phyloP scores from a whole-genome alignment of 2,797 vertebrate species.

The Sebastes flavidus region DNA sequence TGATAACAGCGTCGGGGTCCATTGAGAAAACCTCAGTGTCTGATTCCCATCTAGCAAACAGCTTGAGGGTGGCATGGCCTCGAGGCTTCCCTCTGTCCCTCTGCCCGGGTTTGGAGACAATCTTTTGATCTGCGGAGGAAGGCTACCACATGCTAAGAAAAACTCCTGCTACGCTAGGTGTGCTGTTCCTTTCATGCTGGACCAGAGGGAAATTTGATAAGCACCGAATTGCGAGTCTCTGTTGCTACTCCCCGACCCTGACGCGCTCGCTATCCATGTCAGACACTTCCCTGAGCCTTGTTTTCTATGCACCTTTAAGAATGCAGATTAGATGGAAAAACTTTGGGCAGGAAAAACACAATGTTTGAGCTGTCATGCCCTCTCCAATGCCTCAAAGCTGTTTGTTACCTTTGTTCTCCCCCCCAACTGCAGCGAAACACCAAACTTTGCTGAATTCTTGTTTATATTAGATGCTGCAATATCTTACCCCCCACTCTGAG shows the following conservation, averaged over 20 bases:
- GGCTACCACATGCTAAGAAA: conserved; percentile 66
- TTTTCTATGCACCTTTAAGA: conserved; percentile 60
- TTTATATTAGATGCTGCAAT: conserved; percentile 63
- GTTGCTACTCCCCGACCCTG: conserved; percentile 39
- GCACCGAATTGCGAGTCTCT: conserved; percentile 61
- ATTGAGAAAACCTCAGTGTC: conserved; percentile 52
- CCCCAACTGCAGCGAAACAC: conserved; percentile 43
- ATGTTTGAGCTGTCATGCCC: conserved; percentile 48
- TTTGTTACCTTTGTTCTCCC: conserved; percentile 56
- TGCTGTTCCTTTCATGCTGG: conserved; percentile 57
- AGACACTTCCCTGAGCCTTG: conserved; percentile 36
- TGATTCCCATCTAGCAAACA: conserved; percentile 60
- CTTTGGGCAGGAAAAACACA: conserved; percentile 43
- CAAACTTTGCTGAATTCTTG: conserved; percentile 60
- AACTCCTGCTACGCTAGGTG: conserved; percentile 56
- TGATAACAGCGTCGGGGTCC: conserved; percentile 37
- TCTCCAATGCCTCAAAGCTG: conserved; percentile 52
- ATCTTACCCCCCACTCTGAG: conserved; percentile 52
- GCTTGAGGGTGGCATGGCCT: conserved; percentile 72
- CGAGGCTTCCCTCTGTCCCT: conserved; percentile 62
- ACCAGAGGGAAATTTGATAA: conserved; percentile 67
- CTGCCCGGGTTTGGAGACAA: conserved; percentile 60
- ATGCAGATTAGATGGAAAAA: conserved; percentile 49
- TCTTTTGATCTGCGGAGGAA: conserved; percentile 70
- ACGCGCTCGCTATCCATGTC: conserved; percentile 61